These are phyloP conservation scores for Hanleya hanleyi DNA, from an alignment of 2,888 invertebrate genomes.

Conservation along the genomic window DNA sequence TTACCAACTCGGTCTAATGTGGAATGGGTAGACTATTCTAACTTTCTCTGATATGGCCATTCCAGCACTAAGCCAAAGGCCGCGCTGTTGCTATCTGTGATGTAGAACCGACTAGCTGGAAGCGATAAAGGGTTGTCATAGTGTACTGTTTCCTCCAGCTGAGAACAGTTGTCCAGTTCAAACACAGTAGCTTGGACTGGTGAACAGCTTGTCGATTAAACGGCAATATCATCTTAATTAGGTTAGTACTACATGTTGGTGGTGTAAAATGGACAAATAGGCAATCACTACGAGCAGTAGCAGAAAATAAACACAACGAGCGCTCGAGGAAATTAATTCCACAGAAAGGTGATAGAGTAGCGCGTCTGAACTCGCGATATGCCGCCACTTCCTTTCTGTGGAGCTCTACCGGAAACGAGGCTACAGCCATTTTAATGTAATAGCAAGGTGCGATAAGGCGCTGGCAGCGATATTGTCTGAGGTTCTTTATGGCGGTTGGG, in stretches of 20 bases:
- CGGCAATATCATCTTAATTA: constrained; percentile 9
- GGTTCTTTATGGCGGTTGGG: background rate
- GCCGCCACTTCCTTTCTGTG: background rate
- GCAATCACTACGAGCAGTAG: background rate
- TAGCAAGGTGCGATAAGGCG: background rate
- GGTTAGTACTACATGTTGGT: background rate
- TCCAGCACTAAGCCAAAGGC: too few species aligned
- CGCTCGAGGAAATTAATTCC: background rate
- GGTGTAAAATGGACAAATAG: background rate
- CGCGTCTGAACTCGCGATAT: background rate
- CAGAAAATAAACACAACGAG: constrained; percentile 5
- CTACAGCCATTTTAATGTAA: constrained; percentile 8
- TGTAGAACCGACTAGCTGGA: too few species aligned
- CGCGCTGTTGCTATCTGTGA: too few species aligned
- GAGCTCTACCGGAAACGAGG: background rate
- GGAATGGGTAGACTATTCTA: too few species aligned
- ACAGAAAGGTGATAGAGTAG: constrained; percentile 6
- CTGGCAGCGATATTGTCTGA: background rate
- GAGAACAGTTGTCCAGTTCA: too few species aligned
- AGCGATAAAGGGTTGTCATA: too few species aligned
- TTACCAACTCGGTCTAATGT: too few species aligned
- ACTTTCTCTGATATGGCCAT: too few species aligned
- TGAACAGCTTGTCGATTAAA: background rate
- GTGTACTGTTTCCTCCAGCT: too few species aligned
- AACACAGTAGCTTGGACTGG: too few species aligned